Conservation (phyloP, 2,113 vertebrate species). For the Eulemur rufifrons region DNA sequence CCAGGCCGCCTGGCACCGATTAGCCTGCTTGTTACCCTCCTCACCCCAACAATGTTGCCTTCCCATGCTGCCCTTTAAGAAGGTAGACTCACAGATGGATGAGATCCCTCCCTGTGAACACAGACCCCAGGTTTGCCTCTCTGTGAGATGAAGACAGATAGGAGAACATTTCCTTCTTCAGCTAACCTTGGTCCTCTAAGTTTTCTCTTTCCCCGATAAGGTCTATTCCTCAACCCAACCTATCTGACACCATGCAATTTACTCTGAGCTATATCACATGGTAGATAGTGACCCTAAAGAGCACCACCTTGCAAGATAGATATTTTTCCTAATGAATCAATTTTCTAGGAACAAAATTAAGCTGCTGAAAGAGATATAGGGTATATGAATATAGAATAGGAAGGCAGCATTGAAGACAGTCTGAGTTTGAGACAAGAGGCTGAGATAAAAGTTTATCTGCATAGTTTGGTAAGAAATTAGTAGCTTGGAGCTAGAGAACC, state of each 20-base stretch:
- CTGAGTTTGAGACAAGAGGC: neutral
- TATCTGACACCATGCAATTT: neutral
- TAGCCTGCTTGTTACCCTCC: neutral
- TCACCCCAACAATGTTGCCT: neutral
- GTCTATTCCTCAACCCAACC: neutral
- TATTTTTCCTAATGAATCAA: neutral
- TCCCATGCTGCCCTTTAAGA: neutral
- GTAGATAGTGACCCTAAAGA: neutral
- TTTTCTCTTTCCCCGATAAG: neutral
- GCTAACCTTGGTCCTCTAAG: neutral
- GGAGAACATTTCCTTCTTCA: neutral
- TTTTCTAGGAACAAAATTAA: conserved; percentile 15
- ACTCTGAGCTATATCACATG: neutral
- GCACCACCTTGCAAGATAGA: neutral
- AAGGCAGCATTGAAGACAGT: neutral
- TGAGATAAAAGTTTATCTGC: neutral
- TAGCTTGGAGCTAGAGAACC: neutral
- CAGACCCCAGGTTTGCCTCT: neutral
- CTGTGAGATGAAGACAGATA: neutral
- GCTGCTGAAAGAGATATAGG: neutral
- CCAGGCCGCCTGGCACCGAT: neutral
- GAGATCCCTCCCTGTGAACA: neutral
- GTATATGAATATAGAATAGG: no score
- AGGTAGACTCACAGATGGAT: neutral
- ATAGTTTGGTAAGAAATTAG: neutral